Evolutionary conservation across 2,113 vertebrate genomes (phyloP).

Genomic region (Nothoprocta perdicaria): DNA sequence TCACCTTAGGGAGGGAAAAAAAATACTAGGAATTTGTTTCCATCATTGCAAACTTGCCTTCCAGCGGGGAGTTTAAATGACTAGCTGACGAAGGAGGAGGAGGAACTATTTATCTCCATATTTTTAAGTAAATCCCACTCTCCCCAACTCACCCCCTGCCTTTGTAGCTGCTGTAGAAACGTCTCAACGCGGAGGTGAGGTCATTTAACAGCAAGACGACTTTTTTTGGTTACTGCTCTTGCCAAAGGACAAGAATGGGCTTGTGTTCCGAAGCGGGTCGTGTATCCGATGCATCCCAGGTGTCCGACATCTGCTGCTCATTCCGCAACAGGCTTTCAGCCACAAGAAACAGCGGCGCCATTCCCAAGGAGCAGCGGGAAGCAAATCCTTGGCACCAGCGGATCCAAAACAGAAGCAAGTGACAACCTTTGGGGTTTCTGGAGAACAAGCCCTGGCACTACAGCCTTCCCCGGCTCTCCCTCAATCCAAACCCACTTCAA

Average conservation of each 20-base stretch:
- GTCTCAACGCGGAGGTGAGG: conserved; percentile 29
- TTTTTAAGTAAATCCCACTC: conserved; percentile 42
- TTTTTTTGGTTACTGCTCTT: conserved; percentile 13
- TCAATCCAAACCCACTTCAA: background rate
- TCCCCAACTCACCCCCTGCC: conserved; percentile 39
- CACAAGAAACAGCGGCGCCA: background rate
- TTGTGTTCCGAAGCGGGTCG: background rate
- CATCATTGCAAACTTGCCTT: conserved; percentile 25
- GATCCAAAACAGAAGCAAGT: conserved; percentile 6
- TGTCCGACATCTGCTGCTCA: conserved; percentile 56
- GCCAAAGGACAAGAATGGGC: conserved; percentile 27
- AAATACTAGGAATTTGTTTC: conserved; percentile 46
- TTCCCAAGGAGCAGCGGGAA: background rate
- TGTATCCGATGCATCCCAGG: conserved; percentile 45
- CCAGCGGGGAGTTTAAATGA: conserved; percentile 54
- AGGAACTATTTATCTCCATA: conserved; percentile 42
- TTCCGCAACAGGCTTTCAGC: conserved; percentile 28
- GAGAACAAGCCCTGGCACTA: background rate
- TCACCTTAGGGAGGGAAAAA: conserved; percentile 29
- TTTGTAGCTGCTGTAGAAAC: background rate
- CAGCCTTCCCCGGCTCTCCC: background rate
- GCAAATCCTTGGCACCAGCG: background rate
- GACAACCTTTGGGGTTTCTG: background rate
- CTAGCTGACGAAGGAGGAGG: background rate
- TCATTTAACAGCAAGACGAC: conserved; percentile 32